Evolutionary conservation across 1,140 invertebrate species (phyloP), one percentile per base, ranked within the genome.

Genomic region (Drosophila kepulauana): DNA sequence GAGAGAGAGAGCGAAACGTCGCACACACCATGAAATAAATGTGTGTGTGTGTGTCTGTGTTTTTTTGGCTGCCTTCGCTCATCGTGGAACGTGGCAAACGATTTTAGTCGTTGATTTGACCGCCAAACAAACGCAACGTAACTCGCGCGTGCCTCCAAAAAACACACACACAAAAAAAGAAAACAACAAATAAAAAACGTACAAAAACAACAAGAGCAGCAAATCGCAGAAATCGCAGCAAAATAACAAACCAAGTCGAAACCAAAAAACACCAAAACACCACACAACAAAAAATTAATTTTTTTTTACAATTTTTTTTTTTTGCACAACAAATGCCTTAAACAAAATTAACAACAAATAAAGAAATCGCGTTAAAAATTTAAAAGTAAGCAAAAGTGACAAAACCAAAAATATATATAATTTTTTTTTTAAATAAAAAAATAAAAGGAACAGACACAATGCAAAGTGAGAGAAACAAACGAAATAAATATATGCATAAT

Each of bases 61-160:
- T 74, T 61, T 61, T 56, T 54, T 41, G 48, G 30, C 58, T 46
- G 49, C 16, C 16, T 43, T 64, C 48, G 43, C 51, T 57, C 51
- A 66, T 68, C 51, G 72, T 68, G 61, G 68, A 61, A 72, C 54
- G 61, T 71, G 67, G 48, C 68, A 65, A 25, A 54, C 75, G 76
- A 71, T 70, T 88, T 85, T 75, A 88, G 86, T 88, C 85, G 85
- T 80, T 69, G 81, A 89, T 88, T 88, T 90, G 85, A 85, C 85
- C 85, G 85, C 85, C 81, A 90, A 88, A 85, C 86, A 81, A 78
- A 90, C 85, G 81, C 74, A 86, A 85, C 86, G 84, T 75, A 74
- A 65, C 16, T 46, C 78, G 78, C 70, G 78, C 51, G 78, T 74
- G 68, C 58, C 43, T 38, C 59, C 25, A 16, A 6, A 74, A 25